A percentile compares a stretch with the other conserved stretches of the same genome.
These are phyloP conservation scores for Megaceryle torquata DNA, from an alignment of 2,113 vertebrate species.

Conservation along the genomic window DNA sequence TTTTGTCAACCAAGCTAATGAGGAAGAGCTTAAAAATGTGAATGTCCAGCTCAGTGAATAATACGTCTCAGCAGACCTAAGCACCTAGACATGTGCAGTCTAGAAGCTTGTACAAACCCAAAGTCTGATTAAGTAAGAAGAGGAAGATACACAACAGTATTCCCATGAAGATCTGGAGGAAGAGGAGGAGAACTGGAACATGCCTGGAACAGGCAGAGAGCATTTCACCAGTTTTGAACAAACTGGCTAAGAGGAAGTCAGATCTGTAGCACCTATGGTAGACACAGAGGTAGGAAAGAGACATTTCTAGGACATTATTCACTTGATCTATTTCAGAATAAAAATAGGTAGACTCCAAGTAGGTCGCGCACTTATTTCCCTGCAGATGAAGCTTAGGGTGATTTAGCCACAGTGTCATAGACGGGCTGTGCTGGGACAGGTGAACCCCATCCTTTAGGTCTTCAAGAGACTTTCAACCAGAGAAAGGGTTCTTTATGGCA, in stretches of 20 bases:
- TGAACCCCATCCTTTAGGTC: not conserved
- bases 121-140: not conserved
- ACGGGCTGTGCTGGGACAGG: not conserved
- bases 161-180: not conserved
- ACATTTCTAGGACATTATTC: slow-evolving; percentile 9
- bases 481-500: not conserved
- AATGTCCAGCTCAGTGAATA: not conserved
- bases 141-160: not conserved
- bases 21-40: not conserved
- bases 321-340: not conserved
- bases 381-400: not conserved
- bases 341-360: slow-evolving; percentile 7
- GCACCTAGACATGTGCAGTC: not conserved
- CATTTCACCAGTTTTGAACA: not conserved
- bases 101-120: not conserved
- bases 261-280: not conserved
- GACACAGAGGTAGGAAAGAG: not conserved
- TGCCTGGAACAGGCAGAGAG: not conserved
- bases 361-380: not conserved
- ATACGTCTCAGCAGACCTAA: not conserved
- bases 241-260: not conserved
- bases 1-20: not conserved
- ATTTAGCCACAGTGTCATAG: not conserved
- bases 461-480: not conserved
- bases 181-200: not conserved